These are phyloP conservation scores for Sylvia borin DNA, from an alignment of 2,797 vertebrate genomes.

Conservation along the genomic window DNA sequence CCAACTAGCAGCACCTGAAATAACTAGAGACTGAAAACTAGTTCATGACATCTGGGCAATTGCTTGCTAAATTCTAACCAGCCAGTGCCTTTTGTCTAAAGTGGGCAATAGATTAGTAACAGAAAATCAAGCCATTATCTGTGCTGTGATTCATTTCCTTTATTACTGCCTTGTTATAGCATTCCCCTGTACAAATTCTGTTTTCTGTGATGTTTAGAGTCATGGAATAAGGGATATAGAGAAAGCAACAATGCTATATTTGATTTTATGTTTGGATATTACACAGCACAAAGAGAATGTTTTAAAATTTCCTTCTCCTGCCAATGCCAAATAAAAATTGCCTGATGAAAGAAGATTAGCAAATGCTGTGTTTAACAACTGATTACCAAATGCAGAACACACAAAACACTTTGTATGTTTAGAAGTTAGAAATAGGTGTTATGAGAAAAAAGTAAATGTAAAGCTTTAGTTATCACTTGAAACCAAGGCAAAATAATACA, in stretches of 20 bases:
- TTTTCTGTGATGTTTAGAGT: not conserved
- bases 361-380: slow-evolving; percentile 57
- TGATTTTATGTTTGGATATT: slow-evolving; percentile 33
- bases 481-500: slow-evolving; percentile 62
- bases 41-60: not conserved
- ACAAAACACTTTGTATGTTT: slow-evolving; percentile 65
- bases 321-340: slow-evolving; percentile 58
- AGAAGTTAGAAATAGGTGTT: slow-evolving; percentile 70
- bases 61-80: not conserved
- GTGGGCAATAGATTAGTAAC: not conserved
- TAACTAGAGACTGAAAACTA: not conserved
- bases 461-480: slow-evolving; percentile 60
- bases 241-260: not conserved
- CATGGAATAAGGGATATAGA: not conserved
- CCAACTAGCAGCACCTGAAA: slow-evolving; percentile 7
- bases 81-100: not conserved
- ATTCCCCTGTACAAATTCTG: not conserved
- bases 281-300: not conserved
- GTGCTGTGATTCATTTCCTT: not conserved
- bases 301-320: slow-evolving; percentile 42
- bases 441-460: slow-evolving; percentile 55
- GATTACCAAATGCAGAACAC: slow-evolving; percentile 48
- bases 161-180: not conserved
- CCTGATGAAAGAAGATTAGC: slow-evolving; percentile 66
- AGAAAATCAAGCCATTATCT: slow-evolving; percentile 9